Conservation (phyloP, 92 coral and sea anemone species). For the Diadumene lineata region DNA sequence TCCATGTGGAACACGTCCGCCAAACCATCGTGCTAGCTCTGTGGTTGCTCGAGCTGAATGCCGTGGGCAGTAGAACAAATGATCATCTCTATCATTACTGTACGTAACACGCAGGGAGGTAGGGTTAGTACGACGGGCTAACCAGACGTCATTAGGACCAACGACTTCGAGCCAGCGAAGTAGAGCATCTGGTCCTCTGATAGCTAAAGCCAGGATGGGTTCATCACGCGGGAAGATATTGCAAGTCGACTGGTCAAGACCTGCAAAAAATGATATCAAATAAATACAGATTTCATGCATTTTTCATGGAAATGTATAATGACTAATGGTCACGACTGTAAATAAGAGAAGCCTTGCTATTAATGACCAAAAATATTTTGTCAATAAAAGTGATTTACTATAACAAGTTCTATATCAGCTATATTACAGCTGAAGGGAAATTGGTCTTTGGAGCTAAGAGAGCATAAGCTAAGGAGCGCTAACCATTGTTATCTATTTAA, state of each 20-base stretch:
- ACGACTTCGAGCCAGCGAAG: constrained; percentile 77
- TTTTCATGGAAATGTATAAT: no score
- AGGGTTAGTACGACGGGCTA: constrained; percentile 83
- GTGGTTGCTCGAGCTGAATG: constrained; percentile 56
- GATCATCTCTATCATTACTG: constrained; percentile 74
- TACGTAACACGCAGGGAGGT: constrained; percentile 87
- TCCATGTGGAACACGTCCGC: constrained; percentile 85
- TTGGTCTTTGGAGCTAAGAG: no score
- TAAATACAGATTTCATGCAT: neutral
- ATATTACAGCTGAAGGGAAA: no score
- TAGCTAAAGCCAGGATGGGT: constrained; percentile 70
- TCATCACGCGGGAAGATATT: constrained; percentile 21
- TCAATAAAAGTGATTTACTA: no score
- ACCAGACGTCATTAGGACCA: constrained; percentile 79
- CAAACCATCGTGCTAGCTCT: constrained; percentile 91
- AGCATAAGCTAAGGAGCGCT: no score
- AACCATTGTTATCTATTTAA: neutral
- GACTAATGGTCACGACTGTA: neutral
- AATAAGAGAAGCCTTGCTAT: no score
- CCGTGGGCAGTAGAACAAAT: constrained; percentile 90
- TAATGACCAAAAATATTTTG: no score
- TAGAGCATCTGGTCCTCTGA: constrained; percentile 86
- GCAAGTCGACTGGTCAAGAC: constrained; percentile 30
- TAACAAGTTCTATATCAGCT: no score
- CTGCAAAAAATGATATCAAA: constrained; percentile 1